phyloP scores from a whole-genome alignment of 53 echinoderm and acorn worm genomes.

The Antedon mediterranea region DNA sequence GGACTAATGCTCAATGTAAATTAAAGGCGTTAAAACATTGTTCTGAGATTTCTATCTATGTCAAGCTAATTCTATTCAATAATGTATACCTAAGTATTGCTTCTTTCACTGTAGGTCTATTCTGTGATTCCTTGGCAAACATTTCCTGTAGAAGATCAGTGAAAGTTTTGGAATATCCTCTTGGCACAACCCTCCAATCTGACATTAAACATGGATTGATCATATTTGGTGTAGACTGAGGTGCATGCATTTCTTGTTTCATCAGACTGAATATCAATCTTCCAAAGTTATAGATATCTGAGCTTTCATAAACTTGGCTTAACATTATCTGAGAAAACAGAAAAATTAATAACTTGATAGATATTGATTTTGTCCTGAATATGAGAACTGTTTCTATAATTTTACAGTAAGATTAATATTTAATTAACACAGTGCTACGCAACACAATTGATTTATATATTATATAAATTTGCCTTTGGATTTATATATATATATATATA shows the following conservation, averaged over 20 bases:
- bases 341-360: not conserved
- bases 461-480: too few relatives aligned
- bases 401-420: too few relatives aligned
- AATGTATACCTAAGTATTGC: constrained; percentile 48
- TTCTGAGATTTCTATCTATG: too few relatives aligned
- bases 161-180: constrained; percentile 11
- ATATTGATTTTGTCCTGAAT: too few relatives aligned
- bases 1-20: too few relatives aligned
- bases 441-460: too few relatives aligned
- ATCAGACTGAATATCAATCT: constrained; percentile 32
- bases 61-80: too few relatives aligned
- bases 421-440: too few relatives aligned
- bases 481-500: too few relatives aligned
- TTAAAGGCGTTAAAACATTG: too few relatives aligned
- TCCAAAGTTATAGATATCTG: constrained; percentile 39
- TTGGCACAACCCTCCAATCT: not conserved
- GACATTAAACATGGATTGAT: constrained; percentile 7
- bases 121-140: constrained; percentile 27
- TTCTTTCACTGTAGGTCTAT: constrained; percentile 41
- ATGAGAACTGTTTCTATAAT: too few relatives aligned
- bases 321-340: not conserved
- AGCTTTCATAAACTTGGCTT: constrained; percentile 28
- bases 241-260: constrained; percentile 2
- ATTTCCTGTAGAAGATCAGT: constrained; percentile 23
- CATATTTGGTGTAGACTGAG: constrained; percentile 11